phyloP scores from a whole-genome alignment of 2,888 invertebrate species.

The Sepiola atlantica region DNA sequence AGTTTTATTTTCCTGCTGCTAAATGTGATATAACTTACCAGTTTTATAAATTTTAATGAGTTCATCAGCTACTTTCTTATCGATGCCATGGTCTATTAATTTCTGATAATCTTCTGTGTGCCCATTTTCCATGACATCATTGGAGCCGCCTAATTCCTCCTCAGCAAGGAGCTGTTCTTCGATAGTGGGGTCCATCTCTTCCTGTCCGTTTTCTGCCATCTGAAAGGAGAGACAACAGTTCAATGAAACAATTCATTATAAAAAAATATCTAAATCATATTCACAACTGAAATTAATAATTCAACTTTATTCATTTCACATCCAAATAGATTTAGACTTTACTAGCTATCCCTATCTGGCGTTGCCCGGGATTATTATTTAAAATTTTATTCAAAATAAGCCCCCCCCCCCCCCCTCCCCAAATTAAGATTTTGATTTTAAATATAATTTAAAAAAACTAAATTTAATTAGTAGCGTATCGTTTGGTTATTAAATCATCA shows the following conservation, averaged over 20 bases:
- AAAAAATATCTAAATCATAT: neutral
- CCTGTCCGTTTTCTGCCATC: constrained; percentile 62
- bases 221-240: constrained; percentile 48
- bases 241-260: neutral
- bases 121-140: constrained; percentile 54
- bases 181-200: constrained; percentile 55
- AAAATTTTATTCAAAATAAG: too few species aligned
- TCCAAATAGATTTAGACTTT: neutral
- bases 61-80: constrained; percentile 94
- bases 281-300: neutral
- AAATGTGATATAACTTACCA: constrained; percentile 76
- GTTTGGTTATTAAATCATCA: too few species aligned
- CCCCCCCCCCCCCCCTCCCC: too few species aligned
- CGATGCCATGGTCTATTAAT: constrained; percentile 95
- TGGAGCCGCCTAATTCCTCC: constrained; percentile 49
- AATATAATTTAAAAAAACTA: too few species aligned
- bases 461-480: too few species aligned
- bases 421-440: too few species aligned
- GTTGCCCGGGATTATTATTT: neutral
- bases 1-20: neutral
- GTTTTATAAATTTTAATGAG: constrained; percentile 98
- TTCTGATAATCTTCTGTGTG: constrained; percentile 91
- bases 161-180: constrained; percentile 56
- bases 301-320: neutral
- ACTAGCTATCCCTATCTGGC: neutral